Base-by-base conservation (phyloP, 2,797 vertebrate genomes). In the Rhabdophis nuchalis region DNA sequence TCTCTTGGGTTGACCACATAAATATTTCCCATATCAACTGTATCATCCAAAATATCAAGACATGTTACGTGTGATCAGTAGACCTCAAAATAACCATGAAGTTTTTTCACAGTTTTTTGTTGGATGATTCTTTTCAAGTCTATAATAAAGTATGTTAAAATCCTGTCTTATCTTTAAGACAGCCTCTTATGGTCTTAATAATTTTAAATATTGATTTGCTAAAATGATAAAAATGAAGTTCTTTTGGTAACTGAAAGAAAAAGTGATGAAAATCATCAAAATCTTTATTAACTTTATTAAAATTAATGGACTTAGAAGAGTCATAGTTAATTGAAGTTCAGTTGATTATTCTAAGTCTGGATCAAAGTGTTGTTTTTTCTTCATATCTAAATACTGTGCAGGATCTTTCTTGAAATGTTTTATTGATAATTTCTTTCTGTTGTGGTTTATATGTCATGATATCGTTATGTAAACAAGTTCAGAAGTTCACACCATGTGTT, bases 401-500 rank as follows among this genome's bases (percentile, higher is more conserved):
- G 20, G 61, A 46, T 87, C 60, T 41, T 85, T 85, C 50, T 25
- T 41, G 12, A 68, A 77, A 72, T 36, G 16, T 60, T 68, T 72
- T 58, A 54, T 82, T 88, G 56, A 85, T 36, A 25, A 23, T 89
- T 86, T 85, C 14, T 72, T 72, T 46, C 8, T 89, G 91, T 50
- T 14, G 9, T 86, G 50, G 50, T 7, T 85, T 86, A 86, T 52
- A 86, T 86, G 91, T 68, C 52, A 86, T 54, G 87, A 82, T 92
- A 82, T 85, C 87, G 88, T 87, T 87, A 90, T 11, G 41, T 86
- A 90, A 90, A 57, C 14, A 86, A 57, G 53, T 92, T 86, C 88
- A 58, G 72, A 92, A 89, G 88, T 92, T 92, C 88, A 90, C 14
- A 5, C 50, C 89, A 90, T 85, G 85, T 46, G 57, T 20, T 41